Evolutionary conservation across 2,113 vertebrate species (phyloP).

Genomic region (Limanda limanda): DNA sequence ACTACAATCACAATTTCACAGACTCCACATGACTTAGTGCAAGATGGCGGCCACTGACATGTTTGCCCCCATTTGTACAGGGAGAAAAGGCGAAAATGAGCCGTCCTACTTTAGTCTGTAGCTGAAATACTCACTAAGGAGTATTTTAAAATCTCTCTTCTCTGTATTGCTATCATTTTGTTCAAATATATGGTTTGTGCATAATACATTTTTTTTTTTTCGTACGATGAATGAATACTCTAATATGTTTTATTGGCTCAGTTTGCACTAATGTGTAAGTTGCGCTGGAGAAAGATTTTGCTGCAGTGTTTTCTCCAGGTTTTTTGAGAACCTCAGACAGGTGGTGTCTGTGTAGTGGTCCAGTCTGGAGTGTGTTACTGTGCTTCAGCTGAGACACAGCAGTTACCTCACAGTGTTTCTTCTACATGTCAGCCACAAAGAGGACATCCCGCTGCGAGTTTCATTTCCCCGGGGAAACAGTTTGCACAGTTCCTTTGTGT

Average conservation of each 20-base stretch:
- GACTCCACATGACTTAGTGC: too few species aligned
- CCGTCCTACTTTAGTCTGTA: too few species aligned
- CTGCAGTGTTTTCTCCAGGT: background rate
- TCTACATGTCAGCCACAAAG: background rate
- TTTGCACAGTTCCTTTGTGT: slow-evolving; percentile 20
- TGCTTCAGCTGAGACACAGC: background rate
- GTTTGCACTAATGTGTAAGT: background rate
- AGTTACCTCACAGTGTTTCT: background rate
- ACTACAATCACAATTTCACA: too few species aligned
- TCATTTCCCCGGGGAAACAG: background rate
- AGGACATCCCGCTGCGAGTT: background rate
- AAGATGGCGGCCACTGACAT: too few species aligned
- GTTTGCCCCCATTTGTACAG: too few species aligned
- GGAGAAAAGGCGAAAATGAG: too few species aligned
- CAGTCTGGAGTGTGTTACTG: slow-evolving; percentile 1
- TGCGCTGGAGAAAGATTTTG: background rate
- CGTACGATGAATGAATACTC: too few species aligned
- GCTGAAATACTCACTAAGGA: too few species aligned
- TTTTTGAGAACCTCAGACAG: background rate
- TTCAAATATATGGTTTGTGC: too few species aligned
- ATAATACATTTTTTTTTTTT: too few species aligned
- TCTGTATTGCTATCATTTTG: too few species aligned
- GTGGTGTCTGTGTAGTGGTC: background rate
- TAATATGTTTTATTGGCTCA: background rate
- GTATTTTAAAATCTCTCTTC: too few species aligned